A percentile compares a stretch with the other conserved stretches of the same genome.
These are phyloP conservation scores for Alosa sapidissima DNA, from an alignment of 2,797 vertebrate genomes.

Conservation along the genomic window DNA sequence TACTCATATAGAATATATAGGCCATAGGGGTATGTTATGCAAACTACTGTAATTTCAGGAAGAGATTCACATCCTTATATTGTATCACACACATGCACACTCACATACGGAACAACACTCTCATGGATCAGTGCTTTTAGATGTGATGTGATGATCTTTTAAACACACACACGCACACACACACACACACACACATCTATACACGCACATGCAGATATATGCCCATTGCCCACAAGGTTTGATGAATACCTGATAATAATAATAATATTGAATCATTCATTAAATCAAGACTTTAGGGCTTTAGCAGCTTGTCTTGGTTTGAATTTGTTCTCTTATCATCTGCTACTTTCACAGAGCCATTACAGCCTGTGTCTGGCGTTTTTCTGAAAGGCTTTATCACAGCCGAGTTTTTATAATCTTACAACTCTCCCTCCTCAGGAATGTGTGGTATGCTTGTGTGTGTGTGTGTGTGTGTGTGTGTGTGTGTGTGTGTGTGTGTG, in stretches of 20 bases:
- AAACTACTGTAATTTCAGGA: not conserved
- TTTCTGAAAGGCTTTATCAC: not conserved
- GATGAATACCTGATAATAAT: not conserved
- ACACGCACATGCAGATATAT: not conserved
- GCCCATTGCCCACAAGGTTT: not conserved
- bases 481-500: constrained; percentile 43
- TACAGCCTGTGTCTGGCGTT: not conserved
- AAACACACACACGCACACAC: not conserved
- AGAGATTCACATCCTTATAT: not conserved
- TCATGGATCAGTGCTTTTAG: not conserved
- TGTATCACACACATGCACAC: not conserved
- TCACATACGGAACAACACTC: not conserved
- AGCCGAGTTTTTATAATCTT: constrained; percentile 21
- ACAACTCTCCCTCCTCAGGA: constrained; percentile 58
- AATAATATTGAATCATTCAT: not conserved
- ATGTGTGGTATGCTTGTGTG: constrained; percentile 62
- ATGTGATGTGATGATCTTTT: not conserved
- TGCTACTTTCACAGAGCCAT: not conserved
- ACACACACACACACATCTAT: not conserved
- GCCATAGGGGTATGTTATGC: not conserved
- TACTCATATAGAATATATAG: not conserved
- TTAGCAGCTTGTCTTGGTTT: not conserved
- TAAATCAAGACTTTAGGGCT: not conserved
- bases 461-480: constrained; percentile 51
- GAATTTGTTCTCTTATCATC: not conserved